Evolutionary conservation across 2,113 vertebrate species (phyloP), one percentile per base, ranked within the genome.

Genomic region (Coracopsis vasa): DNA sequence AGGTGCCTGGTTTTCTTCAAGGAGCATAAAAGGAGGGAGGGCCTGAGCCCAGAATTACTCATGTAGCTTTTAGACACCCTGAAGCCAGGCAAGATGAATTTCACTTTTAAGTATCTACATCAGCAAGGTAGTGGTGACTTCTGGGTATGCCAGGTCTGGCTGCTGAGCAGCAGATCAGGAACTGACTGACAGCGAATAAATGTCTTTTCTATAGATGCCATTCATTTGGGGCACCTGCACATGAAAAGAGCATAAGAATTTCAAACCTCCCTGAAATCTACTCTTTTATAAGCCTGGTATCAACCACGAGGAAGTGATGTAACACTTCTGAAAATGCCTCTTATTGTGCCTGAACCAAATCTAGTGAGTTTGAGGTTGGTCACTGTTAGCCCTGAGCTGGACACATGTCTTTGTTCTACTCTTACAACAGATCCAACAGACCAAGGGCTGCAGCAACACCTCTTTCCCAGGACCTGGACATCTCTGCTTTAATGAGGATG

Each of bases 271-370:
- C 13, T 47, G 31, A 66, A 80, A 80, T 20, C 28, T 73, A 16
- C 31, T 83, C 9, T 9, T 53, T 92, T 64, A 11, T 27, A 45
- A 71, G 16, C 13, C 19, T 29, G 45, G 15, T 44, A 33, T 4
- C 11, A 2, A 17, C 37, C 6, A 10, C 0, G 1, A 84, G 41
- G 54, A 61, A 45, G 72, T 15, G n/a, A 81, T 8, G 24, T 2
- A 41, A 33, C 7, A 0, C 29, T 54, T 28, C 56, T 77, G 62
- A 69, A 94, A 93, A 51, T 44, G 35, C 6, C 14, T 85, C 42
- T 54, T 31, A 23, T 21, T 82, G 65, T 47, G 42, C 13, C 23
- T 33, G 29, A 45, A 64, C 65, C 48, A 74, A 28, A 6, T 3
- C 33, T 31, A 23, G 25, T 14, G 56, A 64, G 33, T 65, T 60